These are phyloP conservation scores for Avahi laniger DNA, from an alignment of 2,797 vertebrate genomes.

Conservation along the genomic window DNA sequence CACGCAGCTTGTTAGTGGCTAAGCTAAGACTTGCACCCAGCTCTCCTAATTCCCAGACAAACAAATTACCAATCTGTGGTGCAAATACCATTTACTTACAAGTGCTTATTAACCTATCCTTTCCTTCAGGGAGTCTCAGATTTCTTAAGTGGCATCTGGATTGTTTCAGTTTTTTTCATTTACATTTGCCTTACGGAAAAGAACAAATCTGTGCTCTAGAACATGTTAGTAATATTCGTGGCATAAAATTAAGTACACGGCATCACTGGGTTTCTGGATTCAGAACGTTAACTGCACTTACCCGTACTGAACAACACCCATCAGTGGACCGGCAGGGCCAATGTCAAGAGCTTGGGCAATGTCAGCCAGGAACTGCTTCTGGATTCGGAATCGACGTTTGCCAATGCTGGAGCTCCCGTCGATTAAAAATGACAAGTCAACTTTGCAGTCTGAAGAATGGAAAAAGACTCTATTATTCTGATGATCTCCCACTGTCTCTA, in stretches of 20 bases:
- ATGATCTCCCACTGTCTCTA: neutral
- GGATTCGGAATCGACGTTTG: constrained; percentile 95
- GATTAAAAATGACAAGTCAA: constrained; percentile 95
- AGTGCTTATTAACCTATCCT: neutral
- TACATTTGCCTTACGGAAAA: neutral
- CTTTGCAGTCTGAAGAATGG: constrained; percentile 90
- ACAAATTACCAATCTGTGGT: neutral
- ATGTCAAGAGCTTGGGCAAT: constrained; percentile 92
- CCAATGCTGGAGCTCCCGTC: constrained; percentile 98
- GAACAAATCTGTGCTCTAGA: neutral
- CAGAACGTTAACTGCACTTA: constrained; percentile 78
- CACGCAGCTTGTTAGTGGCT: neutral
- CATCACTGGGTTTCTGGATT: neutral
- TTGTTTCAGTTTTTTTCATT: neutral
- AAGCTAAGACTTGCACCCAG: neutral
- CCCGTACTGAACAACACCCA: constrained; percentile 98
- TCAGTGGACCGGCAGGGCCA: constrained; percentile 92
- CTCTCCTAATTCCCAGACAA: neutral
- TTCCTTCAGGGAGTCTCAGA: neutral
- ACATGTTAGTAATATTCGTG: neutral
- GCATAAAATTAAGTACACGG: neutral
- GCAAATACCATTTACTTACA: neutral
- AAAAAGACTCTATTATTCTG: neutral
- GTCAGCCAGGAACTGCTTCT: constrained; percentile 94
- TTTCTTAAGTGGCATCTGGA: neutral